A percentile compares a stretch with the other conserved stretches of the same genome.
phyloP scores from a whole-genome alignment of 64 coral and sea anemone genomes.

The Porites australiensis region DNA sequence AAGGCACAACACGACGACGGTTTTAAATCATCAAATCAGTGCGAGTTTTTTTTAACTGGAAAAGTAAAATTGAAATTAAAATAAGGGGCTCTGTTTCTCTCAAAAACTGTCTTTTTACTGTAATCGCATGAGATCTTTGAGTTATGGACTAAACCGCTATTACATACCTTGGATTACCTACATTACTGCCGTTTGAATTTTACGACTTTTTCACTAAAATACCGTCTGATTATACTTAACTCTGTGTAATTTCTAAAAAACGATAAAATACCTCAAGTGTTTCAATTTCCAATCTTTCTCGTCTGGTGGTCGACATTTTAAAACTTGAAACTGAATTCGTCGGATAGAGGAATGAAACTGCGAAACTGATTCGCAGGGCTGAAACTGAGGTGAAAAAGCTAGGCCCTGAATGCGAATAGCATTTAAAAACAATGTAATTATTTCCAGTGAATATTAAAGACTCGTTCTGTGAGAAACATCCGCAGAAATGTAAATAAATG shows the following conservation, averaged over 20 bases:
- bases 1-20: background rate
- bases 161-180: too few relatives aligned
- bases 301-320: slow-evolving; percentile 18
- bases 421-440: slow-evolving; percentile 49
- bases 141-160: too few relatives aligned
- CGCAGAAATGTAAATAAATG: slow-evolving; percentile 31
- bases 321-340: background rate
- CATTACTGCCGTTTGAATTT: too few relatives aligned
- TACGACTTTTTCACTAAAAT: background rate
- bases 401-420: background rate
- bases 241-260: background rate
- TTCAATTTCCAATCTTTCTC: slow-evolving; percentile 31
- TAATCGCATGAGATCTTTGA: too few relatives aligned
- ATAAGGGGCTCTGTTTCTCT: too few relatives aligned
- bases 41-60: background rate
- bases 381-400: background rate
- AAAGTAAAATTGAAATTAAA: background rate
- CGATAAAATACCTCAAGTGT: slow-evolving; percentile 23
- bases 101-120: too few relatives aligned
- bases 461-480: slow-evolving; percentile 5
- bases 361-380: background rate
- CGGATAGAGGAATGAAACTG: background rate
- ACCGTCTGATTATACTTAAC: background rate
- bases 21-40: background rate
- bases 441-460: background rate